Base-by-base conservation (phyloP, 2,888 invertebrate genomes). In the Epirrhoe tristata region DNA sequence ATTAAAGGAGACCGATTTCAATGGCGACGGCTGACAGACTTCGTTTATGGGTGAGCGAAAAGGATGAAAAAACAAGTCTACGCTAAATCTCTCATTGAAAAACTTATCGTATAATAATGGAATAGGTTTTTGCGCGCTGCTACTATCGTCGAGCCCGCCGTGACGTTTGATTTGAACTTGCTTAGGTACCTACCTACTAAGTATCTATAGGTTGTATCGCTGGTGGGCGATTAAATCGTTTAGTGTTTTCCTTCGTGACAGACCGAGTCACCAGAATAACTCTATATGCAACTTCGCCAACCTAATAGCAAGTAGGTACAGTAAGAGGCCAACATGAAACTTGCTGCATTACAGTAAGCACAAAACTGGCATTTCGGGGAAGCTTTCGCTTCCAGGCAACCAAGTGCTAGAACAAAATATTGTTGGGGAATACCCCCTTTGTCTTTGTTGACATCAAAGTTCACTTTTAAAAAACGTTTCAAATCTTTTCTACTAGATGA, bases 1-100 rank as follows among this genome's bases (percentile, higher is more conserved):
- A 92, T 91, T 92, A 91, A 93, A 92, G 82, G 90, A 88, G 89
- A 87, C 92, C 92, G 92, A 91, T 90, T 91, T 92, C 91, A 92
- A 92, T 91, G 89, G 91, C 79, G 83, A 84, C 82, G 77, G 82
- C 78, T 90, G 91, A 91, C 91, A 88, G 85, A 80, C 81, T 86
- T 85, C 89, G 83, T 85, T 86, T 90, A 88, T 86, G 86, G 88
- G 79, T 69, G 85, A 85, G 81, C 79, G 79, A 78, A 79, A 75
- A 78, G 78, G 78, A 80, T 78, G 80, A 86, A 87, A 86, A 87
- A 85, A 78, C 67, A 75, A 77, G 75, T n/a, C 75, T 73, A 81
- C 76, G 79, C 78, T 82, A 79, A 65, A 81, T 77, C 74, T 72
- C 76, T 81, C 80, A 83, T 85, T 86, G 84, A 85, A 86, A 86